Conservation (phyloP, 2,888 invertebrate species). For the Chloroclystis v-ata region DNA sequence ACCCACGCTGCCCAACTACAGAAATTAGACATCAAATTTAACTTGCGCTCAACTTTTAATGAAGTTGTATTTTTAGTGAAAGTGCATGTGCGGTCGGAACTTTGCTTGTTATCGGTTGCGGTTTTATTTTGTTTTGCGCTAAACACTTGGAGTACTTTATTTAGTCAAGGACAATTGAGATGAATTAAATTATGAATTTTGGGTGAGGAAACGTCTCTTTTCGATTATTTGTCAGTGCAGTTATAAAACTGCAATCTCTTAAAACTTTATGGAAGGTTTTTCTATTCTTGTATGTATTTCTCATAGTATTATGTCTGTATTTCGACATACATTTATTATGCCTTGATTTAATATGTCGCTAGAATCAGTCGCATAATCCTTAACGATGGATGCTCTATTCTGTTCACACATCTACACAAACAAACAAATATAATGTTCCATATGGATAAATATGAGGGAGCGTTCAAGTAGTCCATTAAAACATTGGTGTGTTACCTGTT, state of each 20-base stretch:
- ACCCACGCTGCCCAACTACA: conserved; percentile 4
- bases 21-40: conserved; percentile 22
- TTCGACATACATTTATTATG: no score
- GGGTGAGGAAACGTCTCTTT: no score
- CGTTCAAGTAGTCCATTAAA: no score
- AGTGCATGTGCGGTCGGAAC: conserved; percentile 15
- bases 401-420: conserved; percentile 11
- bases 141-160: neutral
- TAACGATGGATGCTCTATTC: conserved; percentile 6
- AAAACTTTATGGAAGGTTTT: no score
- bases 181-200: no score
- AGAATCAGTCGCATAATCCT: conserved; percentile 6
- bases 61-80: conserved; percentile 22
- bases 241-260: no score
- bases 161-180: neutral
- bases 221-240: no score
- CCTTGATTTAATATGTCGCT: neutral
- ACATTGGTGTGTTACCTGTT: no score
- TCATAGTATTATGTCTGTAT: no score
- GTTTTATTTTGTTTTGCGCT: conserved; percentile 1
- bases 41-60: conserved; percentile 24
- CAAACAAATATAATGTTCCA: neutral
- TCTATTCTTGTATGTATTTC: no score
- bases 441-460: no score
- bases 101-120: conserved; percentile 18